Conservation (phyloP, 2,797 vertebrate genomes). For the Jordanella pulchra region DNA sequence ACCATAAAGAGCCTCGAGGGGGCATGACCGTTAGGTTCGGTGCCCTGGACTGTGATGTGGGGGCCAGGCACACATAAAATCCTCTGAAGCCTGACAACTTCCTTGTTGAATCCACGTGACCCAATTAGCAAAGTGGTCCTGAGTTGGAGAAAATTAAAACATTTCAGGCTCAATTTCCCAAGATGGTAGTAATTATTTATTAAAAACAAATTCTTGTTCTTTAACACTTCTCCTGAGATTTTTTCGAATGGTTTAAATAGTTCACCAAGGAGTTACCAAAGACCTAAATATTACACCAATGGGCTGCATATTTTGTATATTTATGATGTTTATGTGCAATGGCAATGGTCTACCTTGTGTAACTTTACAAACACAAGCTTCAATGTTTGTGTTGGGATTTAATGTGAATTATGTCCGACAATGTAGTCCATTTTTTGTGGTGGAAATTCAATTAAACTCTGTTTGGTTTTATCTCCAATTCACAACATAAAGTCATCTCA, state of each 20-base stretch:
- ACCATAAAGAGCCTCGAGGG: constrained; percentile 75
- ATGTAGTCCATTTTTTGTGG: neutral
- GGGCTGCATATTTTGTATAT: constrained; percentile 45
- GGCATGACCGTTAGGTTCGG: constrained; percentile 63
- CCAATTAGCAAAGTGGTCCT: constrained; percentile 73
- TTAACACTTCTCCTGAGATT: constrained; percentile 63
- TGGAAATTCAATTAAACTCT: neutral
- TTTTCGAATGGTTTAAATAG: constrained; percentile 58
- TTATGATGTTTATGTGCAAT: neutral
- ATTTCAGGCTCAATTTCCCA: constrained; percentile 69
- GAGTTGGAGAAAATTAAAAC: constrained; percentile 74
- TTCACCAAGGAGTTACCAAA: constrained; percentile 61
- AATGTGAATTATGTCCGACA: neutral
- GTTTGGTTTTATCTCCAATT: too few species aligned
- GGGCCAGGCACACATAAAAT: constrained; percentile 73
- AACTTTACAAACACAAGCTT: neutral
- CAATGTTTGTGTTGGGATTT: neutral
- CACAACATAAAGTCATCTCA: too few species aligned
- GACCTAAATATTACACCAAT: constrained; percentile 42
- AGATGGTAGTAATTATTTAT: constrained; percentile 64
- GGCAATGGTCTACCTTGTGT: neutral
- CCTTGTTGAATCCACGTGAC: constrained; percentile 71
- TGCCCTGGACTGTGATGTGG: constrained; percentile 57
- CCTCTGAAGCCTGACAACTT: constrained; percentile 79
- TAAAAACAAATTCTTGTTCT: constrained; percentile 65